These are phyloP conservation scores for Lordiphosa fenestrarum DNA, from an alignment of 2,888 invertebrate genomes.

Conservation along the genomic window DNA sequence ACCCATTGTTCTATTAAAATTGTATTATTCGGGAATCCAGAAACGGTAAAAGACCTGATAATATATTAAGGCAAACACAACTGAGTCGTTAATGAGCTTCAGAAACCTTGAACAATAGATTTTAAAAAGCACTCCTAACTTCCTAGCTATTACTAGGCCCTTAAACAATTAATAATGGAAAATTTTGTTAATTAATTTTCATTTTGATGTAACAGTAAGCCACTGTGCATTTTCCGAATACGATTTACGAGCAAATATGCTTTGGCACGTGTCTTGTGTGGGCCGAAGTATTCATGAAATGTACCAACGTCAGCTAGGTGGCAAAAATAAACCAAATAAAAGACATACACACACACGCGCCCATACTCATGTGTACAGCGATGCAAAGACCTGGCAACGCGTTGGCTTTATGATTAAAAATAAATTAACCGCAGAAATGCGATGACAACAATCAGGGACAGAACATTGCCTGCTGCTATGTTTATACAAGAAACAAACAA, in stretches of 20 bases:
- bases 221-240: slow-evolving; percentile 11
- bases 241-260: slow-evolving; percentile 16
- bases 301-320: slow-evolving; percentile 33
- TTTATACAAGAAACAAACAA: slow-evolving; percentile 47
- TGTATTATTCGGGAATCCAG: too few species aligned
- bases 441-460: slow-evolving; percentile 19
- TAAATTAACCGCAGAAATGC: slow-evolving; percentile 43
- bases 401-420: slow-evolving; percentile 55
- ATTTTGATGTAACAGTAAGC: not conserved
- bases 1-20: too few species aligned
- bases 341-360: slow-evolving; percentile 1
- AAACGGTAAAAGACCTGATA: too few species aligned
- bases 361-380: not conserved
- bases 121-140: too few species aligned
- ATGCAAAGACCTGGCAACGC: slow-evolving; percentile 33
- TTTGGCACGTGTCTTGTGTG: slow-evolving; percentile 27
- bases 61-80: too few species aligned
- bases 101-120: too few species aligned
- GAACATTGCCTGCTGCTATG: slow-evolving; percentile 19
- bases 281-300: slow-evolving; percentile 22
- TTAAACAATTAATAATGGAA: too few species aligned
- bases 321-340: slow-evolving; percentile 58
- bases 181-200: too few species aligned
- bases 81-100: too few species aligned
- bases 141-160: too few species aligned